Evolutionary conservation across 2,797 vertebrate genomes (phyloP), one percentile per base, ranked within the genome.

Genomic region (Sternarchorhynchus goeldii): DNA sequence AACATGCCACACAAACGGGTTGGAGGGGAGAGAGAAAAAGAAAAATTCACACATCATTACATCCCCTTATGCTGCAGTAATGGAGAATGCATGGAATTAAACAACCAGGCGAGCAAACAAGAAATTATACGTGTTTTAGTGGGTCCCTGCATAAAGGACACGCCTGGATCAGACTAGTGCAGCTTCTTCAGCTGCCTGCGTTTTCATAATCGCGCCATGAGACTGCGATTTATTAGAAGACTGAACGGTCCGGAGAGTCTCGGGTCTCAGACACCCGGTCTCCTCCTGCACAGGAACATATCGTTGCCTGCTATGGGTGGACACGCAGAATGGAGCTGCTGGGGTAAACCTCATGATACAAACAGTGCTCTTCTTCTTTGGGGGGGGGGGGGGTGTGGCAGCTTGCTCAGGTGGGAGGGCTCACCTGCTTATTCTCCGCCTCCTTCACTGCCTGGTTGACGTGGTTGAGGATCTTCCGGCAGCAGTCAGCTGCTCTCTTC

Each of bases 401-500:
- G 14, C 45, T 12, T 50, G 12, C 45, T 50, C 10, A 14, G 45
- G 45, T 14, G 45, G 45, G 45, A 50, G 10, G 21, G n/a, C 67
- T 80, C 84, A 98, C 98, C 94, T 97, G 96, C 83, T 95, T 98
- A 89, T 99, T 96, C 89, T 99, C 97, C 0, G 98, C 95, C 88
- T 99, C 97, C 82, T 94, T 96, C 65, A 99, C 96, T 0, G 96
- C 94, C 89, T 98, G 96, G 91, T 99, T 98, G 57, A 99, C 96
- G 0, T 96, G 93, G 88, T 97, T 96, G 21, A 99, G 94, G 87
- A 99, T 95, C 83, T 95, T 94, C 70, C 95, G 94, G 80, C 98
- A 99, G 21, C 96, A 96, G 64, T 99, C 95, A 2, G 91, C 95
- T 2, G 97, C 96, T 86, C 86, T 95, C 88, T 93, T 96, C 67